Evolutionary conservation across 2,888 invertebrate genomes (phyloP), one percentile per base, ranked within the genome.

Genomic region (Orthosia gothica): DNA sequence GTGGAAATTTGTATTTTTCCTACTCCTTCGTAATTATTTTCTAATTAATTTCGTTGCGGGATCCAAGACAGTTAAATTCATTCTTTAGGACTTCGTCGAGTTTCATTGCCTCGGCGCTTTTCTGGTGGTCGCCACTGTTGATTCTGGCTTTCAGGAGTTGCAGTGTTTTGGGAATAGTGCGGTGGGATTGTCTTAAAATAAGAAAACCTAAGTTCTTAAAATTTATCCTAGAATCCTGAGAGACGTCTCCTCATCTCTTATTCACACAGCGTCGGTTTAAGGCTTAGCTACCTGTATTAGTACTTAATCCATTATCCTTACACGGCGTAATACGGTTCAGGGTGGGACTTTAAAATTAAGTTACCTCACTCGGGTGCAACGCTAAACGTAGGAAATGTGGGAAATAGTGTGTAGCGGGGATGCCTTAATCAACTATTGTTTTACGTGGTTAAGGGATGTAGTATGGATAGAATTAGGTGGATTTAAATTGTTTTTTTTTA

Each of bases 281-380:
- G 55, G 69, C 54, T 79, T 71, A 82, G 79, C 57, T 65, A 47
- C 54, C 63, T 61, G 55, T 61, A 52, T 71, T 64, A 57, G 54
- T 65, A 52, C 55, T 64, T 82, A 68, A 80, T 80, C 71, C 80
- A 82, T 77, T 80, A 82, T 61, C 61, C 71, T 59, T 61, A 82
- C 71, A 58, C 45, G 40, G 16, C 26, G 67, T 73, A 40, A 57
- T 57, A 32, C 47, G 26, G 45, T 52, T 52, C 58, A 40, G 49
- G 15, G 13, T 50, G n/a, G 68, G 32, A 54, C 18, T 70, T 67
- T 59, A 16, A 67, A 79, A 79, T 79, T 76, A 55, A 76, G 58
- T 80, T 76, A 82, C 58, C 16, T 26, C 18, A n/a, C 16, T 32
- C 45, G 11, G 23, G 5, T 23, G 20, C 5, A 57, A 13, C 12